A percentile compares a stretch with the other conserved stretches of the same genome.
Evolutionary conservation across 2,797 vertebrate species (phyloP).

Genomic region (Tauraco hartlaubi): DNA sequence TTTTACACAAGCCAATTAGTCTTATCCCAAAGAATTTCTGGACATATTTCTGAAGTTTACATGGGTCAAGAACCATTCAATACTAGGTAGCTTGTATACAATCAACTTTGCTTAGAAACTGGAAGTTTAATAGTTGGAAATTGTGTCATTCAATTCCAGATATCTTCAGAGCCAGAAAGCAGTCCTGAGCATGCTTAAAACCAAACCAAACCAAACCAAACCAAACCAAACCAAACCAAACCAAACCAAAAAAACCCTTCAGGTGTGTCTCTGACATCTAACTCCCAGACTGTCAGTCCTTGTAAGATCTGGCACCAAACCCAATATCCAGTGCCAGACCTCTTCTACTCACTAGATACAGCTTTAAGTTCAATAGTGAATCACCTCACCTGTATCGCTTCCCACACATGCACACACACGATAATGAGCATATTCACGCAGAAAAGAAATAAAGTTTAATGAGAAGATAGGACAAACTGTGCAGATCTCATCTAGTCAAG

Average conservation of each 20-base stretch:
- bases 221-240: neutral
- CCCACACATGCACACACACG: neutral
- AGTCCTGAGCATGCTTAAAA: neutral
- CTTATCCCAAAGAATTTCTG: neutral
- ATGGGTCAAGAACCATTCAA: neutral
- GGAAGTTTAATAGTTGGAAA: neutral
- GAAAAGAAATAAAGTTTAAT: neutral
- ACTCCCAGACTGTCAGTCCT: neutral
- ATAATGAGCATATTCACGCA: neutral
- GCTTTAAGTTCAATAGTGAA: neutral
- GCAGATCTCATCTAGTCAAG: neutral
- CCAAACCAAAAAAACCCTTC: neutral
- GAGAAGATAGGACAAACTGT: neutral
- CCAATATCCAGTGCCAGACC: neutral
- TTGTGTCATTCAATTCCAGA: neutral
- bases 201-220: neutral
- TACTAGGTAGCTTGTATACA: neutral
- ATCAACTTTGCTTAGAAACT: neutral
- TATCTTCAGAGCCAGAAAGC: neutral
- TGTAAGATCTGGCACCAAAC: neutral
- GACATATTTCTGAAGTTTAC: neutral
- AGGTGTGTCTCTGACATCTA: neutral
- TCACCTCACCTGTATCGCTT: neutral
- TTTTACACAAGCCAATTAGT: neutral
- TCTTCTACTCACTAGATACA: neutral